A percentile compares a stretch with the other conserved stretches of the same genome.
These are phyloP conservation scores for Bagarius yarrelli DNA, from an alignment of 2,113 vertebrate genomes.

Conservation along the genomic window DNA sequence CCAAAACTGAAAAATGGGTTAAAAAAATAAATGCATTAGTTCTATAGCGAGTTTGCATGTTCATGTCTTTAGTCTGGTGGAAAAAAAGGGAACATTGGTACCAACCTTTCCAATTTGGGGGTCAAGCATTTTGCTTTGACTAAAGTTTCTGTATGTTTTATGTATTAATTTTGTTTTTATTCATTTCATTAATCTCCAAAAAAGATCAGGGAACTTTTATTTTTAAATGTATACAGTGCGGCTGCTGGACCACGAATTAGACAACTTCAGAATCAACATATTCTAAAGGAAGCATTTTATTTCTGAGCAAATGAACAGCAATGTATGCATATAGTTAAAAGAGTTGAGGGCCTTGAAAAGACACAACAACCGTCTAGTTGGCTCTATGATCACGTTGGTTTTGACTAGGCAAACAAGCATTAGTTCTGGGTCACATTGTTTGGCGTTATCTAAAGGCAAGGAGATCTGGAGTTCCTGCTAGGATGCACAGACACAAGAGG, in stretches of 20 bases:
- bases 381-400: conserved; percentile 45
- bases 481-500: conserved; percentile 63
- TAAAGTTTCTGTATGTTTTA: too few species aligned
- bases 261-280: not conserved
- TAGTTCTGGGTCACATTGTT: conserved; percentile 60
- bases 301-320: not conserved
- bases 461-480: conserved; percentile 59
- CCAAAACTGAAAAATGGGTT: too few species aligned
- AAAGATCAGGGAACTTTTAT: not conserved
- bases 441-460: conserved; percentile 55
- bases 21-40: too few species aligned
- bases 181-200: too few species aligned
- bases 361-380: conserved; percentile 33
- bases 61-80: too few species aligned
- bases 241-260: not conserved
- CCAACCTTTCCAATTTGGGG: too few species aligned
- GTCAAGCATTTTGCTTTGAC: too few species aligned
- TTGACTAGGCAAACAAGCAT: conserved; percentile 57
- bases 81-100: too few species aligned
- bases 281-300: not conserved
- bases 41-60: too few species aligned
- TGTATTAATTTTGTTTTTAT: too few species aligned
- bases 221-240: not conserved
- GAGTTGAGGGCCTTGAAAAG: not conserved
- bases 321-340: not conserved